Evolutionary conservation across 2,113 vertebrate species (phyloP).

Genomic region (Corythaixoides concolor): DNA sequence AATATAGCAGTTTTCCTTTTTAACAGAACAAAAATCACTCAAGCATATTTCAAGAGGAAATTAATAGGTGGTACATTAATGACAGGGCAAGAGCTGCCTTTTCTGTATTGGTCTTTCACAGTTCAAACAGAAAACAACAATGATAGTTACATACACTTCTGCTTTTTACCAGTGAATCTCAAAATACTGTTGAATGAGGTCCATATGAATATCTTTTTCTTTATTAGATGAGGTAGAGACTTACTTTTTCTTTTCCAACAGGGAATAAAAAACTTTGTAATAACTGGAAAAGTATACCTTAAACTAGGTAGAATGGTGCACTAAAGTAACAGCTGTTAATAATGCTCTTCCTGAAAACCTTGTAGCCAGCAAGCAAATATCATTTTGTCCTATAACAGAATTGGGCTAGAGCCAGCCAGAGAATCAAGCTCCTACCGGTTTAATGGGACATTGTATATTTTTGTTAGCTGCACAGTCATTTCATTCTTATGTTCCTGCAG

Average conservation of each 20-base stretch:
- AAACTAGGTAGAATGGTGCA: not conserved
- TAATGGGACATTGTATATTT: conserved; percentile 26
- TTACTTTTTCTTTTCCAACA: not conserved
- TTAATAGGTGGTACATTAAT: not conserved
- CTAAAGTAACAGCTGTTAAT: not conserved
- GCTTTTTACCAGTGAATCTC: not conserved
- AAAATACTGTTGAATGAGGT: not conserved
- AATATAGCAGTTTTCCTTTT: not conserved
- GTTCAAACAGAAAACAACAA: not conserved
- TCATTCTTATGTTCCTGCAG: conserved; percentile 2
- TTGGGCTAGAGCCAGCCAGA: not conserved
- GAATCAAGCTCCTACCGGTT: not conserved
- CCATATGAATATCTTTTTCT: not conserved
- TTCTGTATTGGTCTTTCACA: not conserved
- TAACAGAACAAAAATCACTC: not conserved
- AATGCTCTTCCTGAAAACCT: not conserved
- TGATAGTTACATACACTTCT: not conserved
- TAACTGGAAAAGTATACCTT: not conserved
- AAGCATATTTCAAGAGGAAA: not conserved
- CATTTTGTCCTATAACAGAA: not conserved
- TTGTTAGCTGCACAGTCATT: not conserved
- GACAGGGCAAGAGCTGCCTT: not conserved
- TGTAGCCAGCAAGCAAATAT: not conserved
- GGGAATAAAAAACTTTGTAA: not conserved
- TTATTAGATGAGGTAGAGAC: not conserved